phyloP scores from a whole-genome alignment of 2,888 invertebrate genomes.

The Scaptomyza flava region DNA sequence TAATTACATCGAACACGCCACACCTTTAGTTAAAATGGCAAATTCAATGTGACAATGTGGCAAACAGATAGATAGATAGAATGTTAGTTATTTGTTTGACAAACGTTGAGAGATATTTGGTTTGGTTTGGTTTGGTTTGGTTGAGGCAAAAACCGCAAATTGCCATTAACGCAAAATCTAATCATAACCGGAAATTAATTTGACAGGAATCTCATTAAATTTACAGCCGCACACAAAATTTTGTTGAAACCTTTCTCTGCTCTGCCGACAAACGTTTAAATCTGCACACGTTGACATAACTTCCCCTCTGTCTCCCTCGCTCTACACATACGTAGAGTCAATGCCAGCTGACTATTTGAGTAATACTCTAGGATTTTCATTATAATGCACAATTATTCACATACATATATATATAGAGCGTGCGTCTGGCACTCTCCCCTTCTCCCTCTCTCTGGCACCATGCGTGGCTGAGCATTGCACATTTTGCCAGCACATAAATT shows the following conservation, averaged over 20 bases:
- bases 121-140: too few species aligned
- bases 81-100: conserved; percentile 44
- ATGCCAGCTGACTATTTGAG: conserved; percentile 71
- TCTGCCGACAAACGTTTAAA: conserved; percentile 58
- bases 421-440: neutral
- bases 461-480: conserved; percentile 77
- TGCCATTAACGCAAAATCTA: conserved; percentile 85
- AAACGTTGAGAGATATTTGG: conserved; percentile 32
- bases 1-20: conserved; percentile 53
- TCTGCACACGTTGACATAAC: conserved; percentile 73
- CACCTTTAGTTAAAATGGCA: conserved; percentile 45
- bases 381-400: conserved; percentile 74
- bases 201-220: conserved; percentile 85
- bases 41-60: conserved; percentile 56
- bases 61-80: conserved; percentile 29
- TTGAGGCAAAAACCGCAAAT: conserved; percentile 82
- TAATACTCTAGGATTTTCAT: conserved; percentile 75
- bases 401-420: conserved; percentile 11
- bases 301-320: conserved; percentile 5
- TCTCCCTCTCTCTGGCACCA: conserved; percentile 59
- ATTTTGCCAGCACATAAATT: conserved; percentile 78
- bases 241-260: neutral
- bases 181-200: conserved; percentile 85
- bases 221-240: conserved; percentile 70
- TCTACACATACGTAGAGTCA: neutral